Evolutionary conservation across 2,888 invertebrate species (phyloP).

Genomic region (Dicycla oo): DNA sequence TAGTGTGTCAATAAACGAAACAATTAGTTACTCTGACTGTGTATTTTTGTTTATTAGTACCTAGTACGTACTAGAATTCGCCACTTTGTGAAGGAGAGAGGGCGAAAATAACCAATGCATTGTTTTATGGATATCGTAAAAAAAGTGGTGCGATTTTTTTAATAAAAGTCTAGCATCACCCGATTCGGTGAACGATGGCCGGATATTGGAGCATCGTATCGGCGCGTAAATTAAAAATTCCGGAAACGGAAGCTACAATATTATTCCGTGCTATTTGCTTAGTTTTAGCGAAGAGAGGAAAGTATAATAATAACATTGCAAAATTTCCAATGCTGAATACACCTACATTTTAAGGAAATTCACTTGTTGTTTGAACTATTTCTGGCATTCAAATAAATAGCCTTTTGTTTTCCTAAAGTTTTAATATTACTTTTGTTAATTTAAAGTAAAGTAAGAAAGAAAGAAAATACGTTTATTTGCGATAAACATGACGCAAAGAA

Average conservation of each 20-base stretch:
- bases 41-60: conserved; percentile 2
- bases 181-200: conserved; percentile 69
- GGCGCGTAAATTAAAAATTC: conserved; percentile 80
- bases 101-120: conserved; percentile 49
- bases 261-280: conserved; percentile 67
- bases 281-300: conserved; percentile 52
- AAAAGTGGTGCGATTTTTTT: conserved; percentile 51
- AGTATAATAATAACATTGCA: conserved; percentile 27
- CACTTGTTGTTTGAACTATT: background rate
- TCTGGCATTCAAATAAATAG: background rate
- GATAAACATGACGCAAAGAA: too few relatives aligned
- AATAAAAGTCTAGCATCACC: conserved; percentile 57
- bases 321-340: conserved; percentile 9
- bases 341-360: conserved; percentile 17
- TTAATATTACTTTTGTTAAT: background rate
- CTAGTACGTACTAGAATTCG: conserved; percentile 1
- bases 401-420: background rate
- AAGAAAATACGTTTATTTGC: too few relatives aligned
- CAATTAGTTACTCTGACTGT: background rate
- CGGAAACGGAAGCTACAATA: conserved; percentile 69
- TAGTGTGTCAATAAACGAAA: background rate
- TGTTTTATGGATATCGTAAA: conserved; percentile 65
- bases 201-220: conserved; percentile 76
- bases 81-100: conserved; percentile 27
- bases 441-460: too few relatives aligned